These are phyloP conservation scores for Heliconius melpomene DNA, from an alignment of 1,140 invertebrate genomes.

Conservation along the genomic window DNA sequence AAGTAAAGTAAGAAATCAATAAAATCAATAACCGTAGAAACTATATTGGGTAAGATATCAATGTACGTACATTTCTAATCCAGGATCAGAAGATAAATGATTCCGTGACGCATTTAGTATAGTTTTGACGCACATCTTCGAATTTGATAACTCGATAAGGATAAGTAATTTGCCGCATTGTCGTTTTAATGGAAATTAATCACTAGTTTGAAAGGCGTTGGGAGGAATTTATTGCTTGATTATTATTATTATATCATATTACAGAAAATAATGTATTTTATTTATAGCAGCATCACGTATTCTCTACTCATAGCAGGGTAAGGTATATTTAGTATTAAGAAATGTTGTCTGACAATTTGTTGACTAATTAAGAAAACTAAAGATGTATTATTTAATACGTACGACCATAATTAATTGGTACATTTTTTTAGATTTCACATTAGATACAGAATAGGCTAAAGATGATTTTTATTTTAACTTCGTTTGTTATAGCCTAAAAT, in stretches of 20 bases:
- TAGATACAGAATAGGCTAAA: no score
- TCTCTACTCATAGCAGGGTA: no score
- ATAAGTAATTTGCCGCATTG: slow-evolving; percentile 50
- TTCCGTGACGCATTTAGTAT: slow-evolving; percentile 34
- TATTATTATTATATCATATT: not conserved
- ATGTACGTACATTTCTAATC: slow-evolving; percentile 23
- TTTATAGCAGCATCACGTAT: not conserved
- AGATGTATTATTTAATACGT: not conserved
- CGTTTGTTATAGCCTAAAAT: no score
- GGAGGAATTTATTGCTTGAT: not conserved
- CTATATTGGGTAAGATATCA: not conserved
- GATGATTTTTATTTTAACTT: no score
- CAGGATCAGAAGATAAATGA: slow-evolving; percentile 31
- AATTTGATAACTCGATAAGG: slow-evolving; percentile 48
- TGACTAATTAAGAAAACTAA: not conserved
- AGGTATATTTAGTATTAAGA: not conserved
- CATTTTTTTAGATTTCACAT: no score
- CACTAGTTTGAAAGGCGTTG: not conserved
- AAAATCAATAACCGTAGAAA: not conserved
- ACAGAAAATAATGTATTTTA: not conserved
- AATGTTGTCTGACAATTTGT: not conserved
- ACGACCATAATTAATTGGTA: no score
- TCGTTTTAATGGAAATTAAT: slow-evolving; percentile 18
- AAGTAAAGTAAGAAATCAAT: not conserved
- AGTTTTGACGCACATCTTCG: slow-evolving; percentile 54